Percentiles rank a stretch among this genome's conserved stretches.
phyloP scores from a whole-genome alignment of 2,797 vertebrate species.

The Moxostoma hubbsi region DNA sequence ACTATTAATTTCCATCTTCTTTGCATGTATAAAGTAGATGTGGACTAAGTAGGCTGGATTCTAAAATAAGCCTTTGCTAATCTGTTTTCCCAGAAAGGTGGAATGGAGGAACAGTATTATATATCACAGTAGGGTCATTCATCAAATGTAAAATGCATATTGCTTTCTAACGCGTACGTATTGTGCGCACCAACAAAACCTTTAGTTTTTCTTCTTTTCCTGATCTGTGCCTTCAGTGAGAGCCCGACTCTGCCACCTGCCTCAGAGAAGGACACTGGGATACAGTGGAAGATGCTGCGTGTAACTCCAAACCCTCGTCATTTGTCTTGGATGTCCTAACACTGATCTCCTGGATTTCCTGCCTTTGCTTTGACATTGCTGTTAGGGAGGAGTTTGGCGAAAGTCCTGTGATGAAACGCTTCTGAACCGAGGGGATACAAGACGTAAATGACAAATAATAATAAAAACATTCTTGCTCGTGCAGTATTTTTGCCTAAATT shows the following conservation, averaged over 20 bases:
- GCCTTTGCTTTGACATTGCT: slow-evolving; percentile 17
- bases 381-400: not conserved
- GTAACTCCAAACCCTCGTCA: slow-evolving; percentile 35
- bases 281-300: slow-evolving; percentile 21
- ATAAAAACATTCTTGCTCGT: no score
- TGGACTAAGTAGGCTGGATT: slow-evolving; percentile 45
- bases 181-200: slow-evolving; percentile 2
- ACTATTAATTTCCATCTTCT: slow-evolving; percentile 45
- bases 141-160: slow-evolving; percentile 52
- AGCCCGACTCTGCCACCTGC: not conserved
- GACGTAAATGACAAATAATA: no score
- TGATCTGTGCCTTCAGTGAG: slow-evolving; percentile 28
- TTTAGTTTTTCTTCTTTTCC: slow-evolving; percentile 29
- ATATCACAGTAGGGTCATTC: slow-evolving; percentile 45
- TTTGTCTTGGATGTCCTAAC: slow-evolving; percentile 25
- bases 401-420: slow-evolving; percentile 15
- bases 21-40: slow-evolving; percentile 46
- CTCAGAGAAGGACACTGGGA: slow-evolving; percentile 4
- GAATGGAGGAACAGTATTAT: slow-evolving; percentile 43
- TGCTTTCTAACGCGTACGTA: slow-evolving; percentile 49
- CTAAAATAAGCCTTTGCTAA: slow-evolving; percentile 43
- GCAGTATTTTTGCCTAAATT: no score
- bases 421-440: not conserved
- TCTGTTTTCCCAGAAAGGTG: slow-evolving; percentile 31
- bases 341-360: slow-evolving; percentile 7